Base-by-base conservation (phyloP, 2,797 vertebrate genomes). In the Carapus acus region DNA sequence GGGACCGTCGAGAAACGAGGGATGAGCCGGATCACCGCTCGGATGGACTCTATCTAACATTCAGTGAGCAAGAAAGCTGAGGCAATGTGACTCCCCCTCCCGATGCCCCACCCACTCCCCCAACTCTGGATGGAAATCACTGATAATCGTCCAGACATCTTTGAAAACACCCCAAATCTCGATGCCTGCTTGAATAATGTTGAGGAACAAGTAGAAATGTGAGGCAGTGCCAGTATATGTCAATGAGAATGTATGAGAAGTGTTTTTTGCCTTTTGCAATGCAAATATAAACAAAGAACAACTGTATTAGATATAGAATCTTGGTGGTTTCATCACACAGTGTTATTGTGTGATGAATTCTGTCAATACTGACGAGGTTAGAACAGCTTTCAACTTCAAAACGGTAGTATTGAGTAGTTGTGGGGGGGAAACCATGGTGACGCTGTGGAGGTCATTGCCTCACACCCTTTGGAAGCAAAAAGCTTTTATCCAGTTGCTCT, bases 1-100 rank as follows among this genome's bases (percentile, higher is more conserved):
- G 74, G 68, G 73, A 82, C 78, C 43, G 48, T 43, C 54, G 58
- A 62, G 62, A 65, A 80, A 78, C 73, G 40, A 36, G 57, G 63
- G 71, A 70, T 57, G 74, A 65, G 62, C 71, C 70, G 50, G 56
- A 60, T 49, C 43, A 77, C 74, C 76, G 65, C 58, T 45, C 70
- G 69, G 74, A 75, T 56, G 58, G 67, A 58, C 66, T 65, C 46
- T 43, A 48, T 69, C 66, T 69, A 60, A 58, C 63, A 54, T 68
- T 47, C 53, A 64, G 60, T 38, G 46, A 48, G 54, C 43, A 41
- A 59, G 57, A 63, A 64, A 63, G 67, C 58, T 68, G 67, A 50
- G 48, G 62, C 49, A 47, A 49, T 59, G 56, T 56, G 69, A 64
- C 33, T 18, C 55, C 8, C 43, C 47, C 54, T 57, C 51, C 66